Conservation (phyloP, 2,797 vertebrate genomes). For the Okamejei kenojei region DNA sequence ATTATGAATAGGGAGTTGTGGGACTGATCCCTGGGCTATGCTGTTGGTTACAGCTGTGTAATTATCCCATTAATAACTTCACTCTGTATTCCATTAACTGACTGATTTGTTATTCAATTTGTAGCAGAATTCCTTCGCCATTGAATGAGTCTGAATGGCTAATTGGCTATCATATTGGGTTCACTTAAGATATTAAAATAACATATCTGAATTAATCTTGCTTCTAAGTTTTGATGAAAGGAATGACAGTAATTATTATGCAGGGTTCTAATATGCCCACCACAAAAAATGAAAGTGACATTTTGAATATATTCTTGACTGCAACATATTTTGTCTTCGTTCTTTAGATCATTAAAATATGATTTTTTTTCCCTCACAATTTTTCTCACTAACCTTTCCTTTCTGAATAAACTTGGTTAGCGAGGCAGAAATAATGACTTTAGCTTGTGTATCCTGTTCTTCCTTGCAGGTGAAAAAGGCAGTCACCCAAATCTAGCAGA, state of each 20-base stretch:
- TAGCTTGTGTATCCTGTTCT: not conserved
- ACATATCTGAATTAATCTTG: not conserved
- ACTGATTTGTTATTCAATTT: conserved; percentile 23
- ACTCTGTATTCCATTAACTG: not conserved
- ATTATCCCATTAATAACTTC: not conserved
- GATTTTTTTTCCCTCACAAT: not conserved
- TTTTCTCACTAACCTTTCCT: not conserved
- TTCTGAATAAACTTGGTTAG: not conserved
- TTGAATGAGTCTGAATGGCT: not conserved
- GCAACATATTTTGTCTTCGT: not conserved
- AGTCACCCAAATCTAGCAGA: not conserved
- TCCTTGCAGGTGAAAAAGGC: not conserved
- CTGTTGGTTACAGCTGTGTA: not conserved
- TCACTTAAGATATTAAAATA: not conserved
- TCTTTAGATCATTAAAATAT: not conserved
- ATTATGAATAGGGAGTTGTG: not conserved
- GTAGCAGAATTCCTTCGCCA: not conserved
- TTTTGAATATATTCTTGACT: not conserved
- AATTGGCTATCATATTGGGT: not conserved
- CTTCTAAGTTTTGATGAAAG: not conserved
- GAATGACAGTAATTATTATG: not conserved
- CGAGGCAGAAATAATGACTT: not conserved
- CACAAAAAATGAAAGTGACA: not conserved
- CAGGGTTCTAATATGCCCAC: not conserved
- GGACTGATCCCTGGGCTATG: not conserved